Evolutionary conservation across 2,797 vertebrate genomes (phyloP).

Genomic region (Rhinatrema bivittatum): DNA sequence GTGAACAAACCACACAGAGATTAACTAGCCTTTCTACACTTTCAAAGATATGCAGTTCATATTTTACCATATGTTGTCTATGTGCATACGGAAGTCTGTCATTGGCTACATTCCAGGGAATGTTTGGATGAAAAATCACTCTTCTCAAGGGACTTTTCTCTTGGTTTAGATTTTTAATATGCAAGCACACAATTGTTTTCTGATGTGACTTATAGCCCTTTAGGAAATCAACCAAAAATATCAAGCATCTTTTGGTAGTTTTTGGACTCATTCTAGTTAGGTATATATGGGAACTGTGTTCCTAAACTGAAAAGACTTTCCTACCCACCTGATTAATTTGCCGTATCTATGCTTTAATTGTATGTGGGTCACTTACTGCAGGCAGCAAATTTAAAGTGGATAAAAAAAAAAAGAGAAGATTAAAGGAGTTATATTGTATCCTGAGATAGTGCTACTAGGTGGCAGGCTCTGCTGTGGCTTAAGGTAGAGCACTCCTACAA

Average conservation of each 20-base stretch:
- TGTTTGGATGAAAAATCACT: no score
- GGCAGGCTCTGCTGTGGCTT: neutral
- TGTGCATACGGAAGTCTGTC: no score
- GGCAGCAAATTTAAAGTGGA: neutral
- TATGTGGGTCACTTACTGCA: neutral
- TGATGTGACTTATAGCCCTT: conserved; percentile 49
- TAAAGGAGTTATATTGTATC: neutral
- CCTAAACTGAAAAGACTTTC: neutral
- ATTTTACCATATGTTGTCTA: no score
- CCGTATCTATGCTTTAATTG: conserved; percentile 16
- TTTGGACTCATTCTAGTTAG: no score
- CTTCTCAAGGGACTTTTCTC: no score
- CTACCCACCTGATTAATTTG: conserved; percentile 9
- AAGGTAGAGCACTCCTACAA: neutral
- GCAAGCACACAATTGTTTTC: no score
- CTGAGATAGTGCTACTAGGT: conserved; percentile 1
- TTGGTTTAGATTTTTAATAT: no score
- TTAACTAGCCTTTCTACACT: no score
- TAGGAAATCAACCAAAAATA: conserved; percentile 59
- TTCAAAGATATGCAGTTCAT: no score
- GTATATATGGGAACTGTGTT: neutral
- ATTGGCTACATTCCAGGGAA: no score
- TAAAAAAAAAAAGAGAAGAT: neutral
- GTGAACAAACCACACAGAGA: no score
- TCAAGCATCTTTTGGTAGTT: no score